phyloP scores from a whole-genome alignment of 1,140 invertebrate species.

The Rhagoletis zephyria region DNA sequence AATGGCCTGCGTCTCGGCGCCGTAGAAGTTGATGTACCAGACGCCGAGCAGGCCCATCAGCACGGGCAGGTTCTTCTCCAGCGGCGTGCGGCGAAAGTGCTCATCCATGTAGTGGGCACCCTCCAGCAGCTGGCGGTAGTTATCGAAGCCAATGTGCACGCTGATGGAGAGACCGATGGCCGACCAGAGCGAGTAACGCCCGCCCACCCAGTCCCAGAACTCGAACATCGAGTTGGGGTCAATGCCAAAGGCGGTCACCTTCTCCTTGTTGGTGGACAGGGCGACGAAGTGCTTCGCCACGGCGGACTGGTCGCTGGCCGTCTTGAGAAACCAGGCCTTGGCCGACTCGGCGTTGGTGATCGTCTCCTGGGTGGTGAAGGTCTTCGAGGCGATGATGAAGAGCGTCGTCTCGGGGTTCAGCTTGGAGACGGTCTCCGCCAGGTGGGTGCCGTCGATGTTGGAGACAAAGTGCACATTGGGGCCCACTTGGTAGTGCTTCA shows the following conservation, averaged over 20 bases:
- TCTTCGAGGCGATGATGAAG: slow-evolving; percentile 99
- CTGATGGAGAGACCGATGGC: slow-evolving; percentile 98
- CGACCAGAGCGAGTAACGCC: slow-evolving; percentile 97
- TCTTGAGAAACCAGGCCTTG: slow-evolving; percentile 92
- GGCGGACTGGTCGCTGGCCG: slow-evolving; percentile 89
- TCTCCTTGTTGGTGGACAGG: slow-evolving; percentile 93
- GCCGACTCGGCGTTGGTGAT: slow-evolving; percentile 99
- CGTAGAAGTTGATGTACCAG: slow-evolving; percentile 97
- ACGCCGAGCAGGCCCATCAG: slow-evolving; percentile 94
- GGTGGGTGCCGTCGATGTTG: slow-evolving; percentile 99
- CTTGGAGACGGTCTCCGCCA: slow-evolving; percentile 94
- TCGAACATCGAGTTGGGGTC: slow-evolving; percentile 98
- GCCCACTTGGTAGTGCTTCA: slow-evolving; percentile 91
- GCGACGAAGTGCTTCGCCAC: slow-evolving; percentile 99
- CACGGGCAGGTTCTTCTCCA: slow-evolving; percentile 97
- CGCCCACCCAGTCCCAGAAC: slow-evolving; percentile 99
- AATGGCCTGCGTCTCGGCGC: slow-evolving; percentile 95
- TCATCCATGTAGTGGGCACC: slow-evolving; percentile 97
- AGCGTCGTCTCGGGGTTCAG: slow-evolving; percentile 93
- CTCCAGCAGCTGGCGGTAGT: slow-evolving; percentile 92
- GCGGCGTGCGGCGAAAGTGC: slow-evolving; percentile 89
- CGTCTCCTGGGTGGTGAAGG: slow-evolving; percentile 99
- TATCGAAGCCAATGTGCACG: slow-evolving; percentile 93
- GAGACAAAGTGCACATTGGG: slow-evolving; percentile 97
- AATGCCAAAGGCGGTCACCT: slow-evolving; percentile 97